These are phyloP conservation scores for Drosophila ananassae DNA, from an alignment of 1,140 invertebrate genomes.

Conservation along the genomic window DNA sequence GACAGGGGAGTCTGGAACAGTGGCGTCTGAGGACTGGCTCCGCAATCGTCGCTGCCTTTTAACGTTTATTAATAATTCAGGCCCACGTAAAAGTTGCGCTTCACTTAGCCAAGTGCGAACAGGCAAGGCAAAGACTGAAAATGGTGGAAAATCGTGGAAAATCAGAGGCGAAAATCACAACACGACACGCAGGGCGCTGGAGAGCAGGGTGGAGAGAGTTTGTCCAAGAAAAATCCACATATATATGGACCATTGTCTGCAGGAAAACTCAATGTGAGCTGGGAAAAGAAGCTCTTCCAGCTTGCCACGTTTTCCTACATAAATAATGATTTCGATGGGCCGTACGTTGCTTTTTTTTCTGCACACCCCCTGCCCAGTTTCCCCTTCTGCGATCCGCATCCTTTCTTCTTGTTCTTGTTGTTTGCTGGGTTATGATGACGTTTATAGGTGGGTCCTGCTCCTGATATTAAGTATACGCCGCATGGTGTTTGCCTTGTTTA, in stretches of 20 bases:
- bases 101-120: conserved; percentile 55
- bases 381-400: neutral
- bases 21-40: conserved; percentile 20
- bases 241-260: conserved; percentile 49
- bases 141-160: conserved; percentile 46
- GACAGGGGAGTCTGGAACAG: neutral
- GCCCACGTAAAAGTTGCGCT: conserved; percentile 61
- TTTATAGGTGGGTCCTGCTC: conserved; percentile 57
- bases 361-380: neutral
- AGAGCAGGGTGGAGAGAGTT: neutral
- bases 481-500: conserved; percentile 55
- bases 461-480: conserved; percentile 65
- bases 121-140: neutral
- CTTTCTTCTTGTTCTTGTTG: conserved; percentile 13
- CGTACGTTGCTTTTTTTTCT: conserved; percentile 32
- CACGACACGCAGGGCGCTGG: conserved; percentile 21
- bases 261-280: conserved; percentile 19
- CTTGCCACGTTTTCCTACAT: conserved; percentile 59
- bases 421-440: conserved; percentile 60
- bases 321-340: conserved; percentile 63
- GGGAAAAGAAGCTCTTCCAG: conserved; percentile 24
- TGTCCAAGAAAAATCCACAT: conserved; percentile 10
- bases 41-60: conserved; percentile 56
- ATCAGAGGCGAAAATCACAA: conserved; percentile 54
- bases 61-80: conserved; percentile 68